These are phyloP conservation scores for Sphaerophoria taeniata DNA, from an alignment of 2,888 invertebrate species.

Conservation along the genomic window DNA sequence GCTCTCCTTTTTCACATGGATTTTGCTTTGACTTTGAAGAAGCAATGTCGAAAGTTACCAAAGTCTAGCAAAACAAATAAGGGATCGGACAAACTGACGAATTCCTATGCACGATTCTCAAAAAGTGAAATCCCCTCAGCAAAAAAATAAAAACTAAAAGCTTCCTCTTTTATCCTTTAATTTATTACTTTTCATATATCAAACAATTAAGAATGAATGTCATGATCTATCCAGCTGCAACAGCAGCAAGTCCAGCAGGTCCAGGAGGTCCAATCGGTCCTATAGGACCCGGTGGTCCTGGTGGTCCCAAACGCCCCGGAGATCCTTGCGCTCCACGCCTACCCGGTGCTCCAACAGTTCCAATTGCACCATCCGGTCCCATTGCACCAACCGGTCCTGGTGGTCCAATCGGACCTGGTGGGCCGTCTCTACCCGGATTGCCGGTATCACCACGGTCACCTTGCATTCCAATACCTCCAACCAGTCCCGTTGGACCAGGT, in stretches of 20 bases:
- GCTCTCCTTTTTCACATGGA: too few relatives aligned
- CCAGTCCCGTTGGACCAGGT: slow-evolving; percentile 56
- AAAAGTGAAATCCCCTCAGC: too few relatives aligned
- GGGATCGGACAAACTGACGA: too few relatives aligned
- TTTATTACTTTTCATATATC: too few relatives aligned
- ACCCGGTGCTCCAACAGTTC: slow-evolving; percentile 29
- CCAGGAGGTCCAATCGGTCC: slow-evolving; percentile 2
- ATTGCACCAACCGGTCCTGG: slow-evolving; percentile 32
- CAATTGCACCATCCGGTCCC: slow-evolving; percentile 26
- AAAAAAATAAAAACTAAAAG: too few relatives aligned
- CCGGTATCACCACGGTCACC: slow-evolving; percentile 44
- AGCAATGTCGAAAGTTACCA: too few relatives aligned
- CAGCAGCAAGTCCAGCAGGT: background rate
- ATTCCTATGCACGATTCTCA: too few relatives aligned
- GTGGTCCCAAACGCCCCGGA: slow-evolving; percentile 22
- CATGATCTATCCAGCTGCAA: slow-evolving; percentile 5
- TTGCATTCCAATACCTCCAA: slow-evolving; percentile 18
- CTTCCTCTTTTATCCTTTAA: too few relatives aligned
- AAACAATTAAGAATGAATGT: background rate
- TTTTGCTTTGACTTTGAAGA: too few relatives aligned
- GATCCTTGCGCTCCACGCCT: slow-evolving; percentile 24
- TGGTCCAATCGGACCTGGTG: slow-evolving; percentile 44
- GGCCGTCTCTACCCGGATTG: slow-evolving; percentile 18
- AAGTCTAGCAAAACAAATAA: too few relatives aligned
- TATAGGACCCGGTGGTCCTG: slow-evolving; percentile 3